Conservation (phyloP, 2,113 vertebrate genomes). For the Dipodomys ordii region DNA sequence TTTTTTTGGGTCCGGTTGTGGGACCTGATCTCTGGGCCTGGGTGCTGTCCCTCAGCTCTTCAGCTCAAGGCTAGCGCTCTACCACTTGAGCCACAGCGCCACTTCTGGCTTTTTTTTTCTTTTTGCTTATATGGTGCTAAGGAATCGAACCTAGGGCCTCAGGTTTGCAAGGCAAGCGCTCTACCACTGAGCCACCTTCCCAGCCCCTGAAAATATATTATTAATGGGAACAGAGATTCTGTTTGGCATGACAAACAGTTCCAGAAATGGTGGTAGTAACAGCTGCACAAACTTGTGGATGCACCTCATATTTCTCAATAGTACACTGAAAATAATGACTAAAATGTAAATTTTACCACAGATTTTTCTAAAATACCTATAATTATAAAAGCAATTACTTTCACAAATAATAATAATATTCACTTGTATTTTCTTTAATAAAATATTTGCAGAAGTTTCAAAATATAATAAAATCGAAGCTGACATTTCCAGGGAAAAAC, state of each 20-base stretch:
- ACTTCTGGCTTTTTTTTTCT: no score
- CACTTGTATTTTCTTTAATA: constrained; percentile 52
- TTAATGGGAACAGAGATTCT: neutral
- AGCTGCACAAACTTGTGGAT: neutral
- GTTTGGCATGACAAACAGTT: neutral
- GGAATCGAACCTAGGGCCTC: no score
- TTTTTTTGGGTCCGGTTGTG: no score
- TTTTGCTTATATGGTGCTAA: no score
- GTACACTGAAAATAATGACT: neutral
- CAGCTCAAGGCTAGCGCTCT: no score
- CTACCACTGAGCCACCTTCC: no score
- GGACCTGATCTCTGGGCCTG: no score
- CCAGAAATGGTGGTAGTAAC: neutral
- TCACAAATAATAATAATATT: constrained; percentile 23
- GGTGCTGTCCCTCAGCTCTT: no score
- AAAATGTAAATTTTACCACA: neutral
- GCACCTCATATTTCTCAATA: neutral
- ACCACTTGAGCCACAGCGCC: no score
- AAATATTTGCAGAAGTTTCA: constrained; percentile 26
- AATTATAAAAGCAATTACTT: constrained; percentile 1
- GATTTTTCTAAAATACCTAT: neutral
- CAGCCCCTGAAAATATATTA: neutral
- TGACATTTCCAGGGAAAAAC: constrained; percentile 29
- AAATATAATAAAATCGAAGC: constrained; percentile 49
- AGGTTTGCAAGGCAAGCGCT: no score